Conservation (phyloP, 2,888 invertebrate genomes). For the Chironomus riparius region DNA sequence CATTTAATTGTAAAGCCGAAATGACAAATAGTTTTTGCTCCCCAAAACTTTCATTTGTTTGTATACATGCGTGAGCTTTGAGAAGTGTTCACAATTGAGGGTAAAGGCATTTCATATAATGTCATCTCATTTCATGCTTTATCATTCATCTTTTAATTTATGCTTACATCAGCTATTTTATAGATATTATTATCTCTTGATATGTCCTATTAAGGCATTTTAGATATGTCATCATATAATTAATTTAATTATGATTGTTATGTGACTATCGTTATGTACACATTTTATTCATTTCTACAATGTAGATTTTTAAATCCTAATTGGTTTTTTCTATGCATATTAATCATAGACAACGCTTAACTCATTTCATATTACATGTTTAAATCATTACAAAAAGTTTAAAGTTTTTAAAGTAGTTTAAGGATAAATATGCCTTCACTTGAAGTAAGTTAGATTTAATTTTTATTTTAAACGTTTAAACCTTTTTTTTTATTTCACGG, state of each 20-base stretch:
- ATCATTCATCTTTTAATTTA: constrained; percentile 15
- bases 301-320: no score
- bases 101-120: not conserved
- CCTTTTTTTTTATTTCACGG: no score
- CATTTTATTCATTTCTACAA: no score
- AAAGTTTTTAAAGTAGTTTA: no score
- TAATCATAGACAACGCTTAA: no score
- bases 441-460: no score
- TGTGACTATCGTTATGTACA: not conserved
- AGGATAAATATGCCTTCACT: no score
- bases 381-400: no score
- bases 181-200: not conserved
- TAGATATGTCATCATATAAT: constrained; percentile 9
- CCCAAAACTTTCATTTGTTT: not conserved
- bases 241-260: constrained; percentile 5
- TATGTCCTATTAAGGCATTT: not conserved
- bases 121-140: not conserved
- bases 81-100: not conserved
- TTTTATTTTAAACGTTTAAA: no score
- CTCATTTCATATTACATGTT: no score
- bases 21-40: constrained; percentile 19
- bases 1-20: constrained; percentile 3
- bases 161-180: constrained; percentile 11
- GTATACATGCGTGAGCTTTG: not conserved
- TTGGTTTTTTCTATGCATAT: no score